Conservation (phyloP, 2,888 invertebrate genomes). For the Tinea trinotella region DNA sequence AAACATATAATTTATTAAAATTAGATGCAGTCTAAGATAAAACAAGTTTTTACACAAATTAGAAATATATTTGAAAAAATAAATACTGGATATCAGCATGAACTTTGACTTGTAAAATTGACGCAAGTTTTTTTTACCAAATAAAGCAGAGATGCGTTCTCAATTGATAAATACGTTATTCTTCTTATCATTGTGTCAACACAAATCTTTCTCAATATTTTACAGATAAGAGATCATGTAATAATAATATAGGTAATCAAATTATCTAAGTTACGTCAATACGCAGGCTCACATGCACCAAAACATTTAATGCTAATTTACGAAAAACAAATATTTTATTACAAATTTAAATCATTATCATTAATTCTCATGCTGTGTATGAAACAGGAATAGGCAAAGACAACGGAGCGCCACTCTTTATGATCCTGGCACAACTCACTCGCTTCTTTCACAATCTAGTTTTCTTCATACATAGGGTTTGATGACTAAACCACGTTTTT, state of each 20-base stretch:
- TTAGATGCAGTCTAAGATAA: background rate
- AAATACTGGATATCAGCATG: conserved; percentile 1
- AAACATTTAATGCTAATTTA: too few species aligned
- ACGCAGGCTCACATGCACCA: too few species aligned
- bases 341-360: too few species aligned
- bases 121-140: conserved; percentile 3
- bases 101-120: conserved; percentile 1
- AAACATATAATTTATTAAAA: conserved; percentile 4
- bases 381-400: too few species aligned
- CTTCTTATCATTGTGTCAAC: conserved; percentile 3
- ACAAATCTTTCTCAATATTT: conserved; percentile 13
- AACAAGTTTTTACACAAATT: background rate
- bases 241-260: background rate
- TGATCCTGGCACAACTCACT: too few species aligned
- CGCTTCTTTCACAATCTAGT: too few species aligned
- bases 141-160: conserved; percentile 3
- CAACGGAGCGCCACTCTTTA: too few species aligned
- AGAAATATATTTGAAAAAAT: conserved; percentile 12
- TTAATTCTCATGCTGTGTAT: too few species aligned
- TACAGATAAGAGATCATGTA: background rate
- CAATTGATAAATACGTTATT: conserved; percentile 6
- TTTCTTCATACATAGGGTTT: too few species aligned
- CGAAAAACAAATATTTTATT: too few species aligned
- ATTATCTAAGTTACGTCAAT: conserved; percentile 1
- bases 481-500: too few species aligned